Percentiles rank a stretch among this genome's conserved stretches.
Evolutionary conservation across 1,140 invertebrate genomes (phyloP).

Genomic region (Propsilocerus akamusi): DNA sequence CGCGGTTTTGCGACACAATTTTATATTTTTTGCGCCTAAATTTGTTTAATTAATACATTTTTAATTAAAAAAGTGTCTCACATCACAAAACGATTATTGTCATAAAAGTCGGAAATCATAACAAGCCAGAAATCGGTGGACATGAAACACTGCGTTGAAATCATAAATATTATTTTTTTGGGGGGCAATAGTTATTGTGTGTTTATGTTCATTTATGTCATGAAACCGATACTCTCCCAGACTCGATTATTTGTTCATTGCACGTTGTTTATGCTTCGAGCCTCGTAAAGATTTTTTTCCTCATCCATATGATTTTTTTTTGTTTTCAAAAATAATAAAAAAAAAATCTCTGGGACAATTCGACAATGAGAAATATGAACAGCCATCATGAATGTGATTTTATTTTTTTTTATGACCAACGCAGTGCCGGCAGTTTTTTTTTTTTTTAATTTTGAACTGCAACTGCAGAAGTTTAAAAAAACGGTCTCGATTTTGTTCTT

Average conservation of each 20-base stretch:
- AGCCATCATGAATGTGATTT: conserved; percentile 2
- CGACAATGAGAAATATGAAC: background rate
- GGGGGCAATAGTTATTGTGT: too few relatives aligned
- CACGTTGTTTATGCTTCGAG: background rate
- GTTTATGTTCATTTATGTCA: conserved; percentile 1
- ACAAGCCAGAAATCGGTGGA: too few relatives aligned
- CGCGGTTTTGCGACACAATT: too few relatives aligned
- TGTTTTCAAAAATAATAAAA: background rate
- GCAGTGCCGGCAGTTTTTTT: background rate
- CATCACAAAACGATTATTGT: too few relatives aligned
- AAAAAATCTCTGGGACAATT: background rate
- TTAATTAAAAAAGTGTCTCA: too few relatives aligned
- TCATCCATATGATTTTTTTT: too few relatives aligned
- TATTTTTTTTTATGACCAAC: conserved; percentile 1
- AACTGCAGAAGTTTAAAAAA: too few relatives aligned
- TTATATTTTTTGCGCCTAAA: too few relatives aligned
- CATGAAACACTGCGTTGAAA: too few relatives aligned
- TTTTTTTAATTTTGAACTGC: conserved; percentile 2
- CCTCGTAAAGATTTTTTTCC: conserved; percentile 1
- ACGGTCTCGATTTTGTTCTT: too few relatives aligned
- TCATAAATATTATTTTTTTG: background rate
- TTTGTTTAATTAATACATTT: too few relatives aligned
- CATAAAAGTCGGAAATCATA: too few relatives aligned
- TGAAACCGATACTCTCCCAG: background rate
- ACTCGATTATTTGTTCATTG: background rate